Evolutionary conservation across 2,888 invertebrate species (phyloP).

Genomic region (Agonopterix arenella): DNA sequence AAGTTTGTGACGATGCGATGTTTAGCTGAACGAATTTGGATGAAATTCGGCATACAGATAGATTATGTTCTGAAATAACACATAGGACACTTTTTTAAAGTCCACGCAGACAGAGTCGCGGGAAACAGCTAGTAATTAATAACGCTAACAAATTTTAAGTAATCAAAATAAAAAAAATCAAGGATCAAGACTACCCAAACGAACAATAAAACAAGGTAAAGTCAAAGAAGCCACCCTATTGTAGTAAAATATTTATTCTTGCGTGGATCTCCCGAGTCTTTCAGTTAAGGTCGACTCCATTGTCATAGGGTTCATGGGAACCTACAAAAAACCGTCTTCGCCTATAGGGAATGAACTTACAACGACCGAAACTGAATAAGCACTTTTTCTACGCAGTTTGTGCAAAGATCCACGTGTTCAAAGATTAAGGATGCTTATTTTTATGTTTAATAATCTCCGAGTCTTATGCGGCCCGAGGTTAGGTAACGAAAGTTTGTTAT

Average conservation of each 20-base stretch:
- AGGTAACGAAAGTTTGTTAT: conserved; percentile 2
- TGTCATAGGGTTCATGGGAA: conserved; percentile 74
- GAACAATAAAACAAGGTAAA: conserved; percentile 37
- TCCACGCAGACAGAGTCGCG: too few species aligned
- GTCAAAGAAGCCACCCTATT: conserved; percentile 74
- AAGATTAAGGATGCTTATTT: conserved; percentile 49
- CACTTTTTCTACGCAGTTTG: conserved; percentile 57
- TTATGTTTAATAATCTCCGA: conserved; percentile 50
- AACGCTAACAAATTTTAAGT: too few species aligned
- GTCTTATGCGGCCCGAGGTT: conserved; percentile 37
- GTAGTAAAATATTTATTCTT: conserved; percentile 73
- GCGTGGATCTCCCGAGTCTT: conserved; percentile 65
- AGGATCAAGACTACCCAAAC: conserved; percentile 37
- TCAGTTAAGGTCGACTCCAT: conserved; percentile 65
- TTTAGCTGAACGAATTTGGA: too few species aligned
- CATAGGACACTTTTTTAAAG: too few species aligned
- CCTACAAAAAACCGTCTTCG: conserved; percentile 65
- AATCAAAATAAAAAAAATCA: conserved; percentile 1
- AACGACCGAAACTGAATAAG: conserved; percentile 68
- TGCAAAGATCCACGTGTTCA: conserved; percentile 58
- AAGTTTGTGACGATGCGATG: too few species aligned
- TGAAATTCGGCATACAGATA: too few species aligned
- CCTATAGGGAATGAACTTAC: conserved; percentile 49
- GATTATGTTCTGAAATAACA: too few species aligned
- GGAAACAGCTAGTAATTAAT: too few species aligned